Conservation (phyloP, 2,113 vertebrate genomes). For the Galbula dea region DNA sequence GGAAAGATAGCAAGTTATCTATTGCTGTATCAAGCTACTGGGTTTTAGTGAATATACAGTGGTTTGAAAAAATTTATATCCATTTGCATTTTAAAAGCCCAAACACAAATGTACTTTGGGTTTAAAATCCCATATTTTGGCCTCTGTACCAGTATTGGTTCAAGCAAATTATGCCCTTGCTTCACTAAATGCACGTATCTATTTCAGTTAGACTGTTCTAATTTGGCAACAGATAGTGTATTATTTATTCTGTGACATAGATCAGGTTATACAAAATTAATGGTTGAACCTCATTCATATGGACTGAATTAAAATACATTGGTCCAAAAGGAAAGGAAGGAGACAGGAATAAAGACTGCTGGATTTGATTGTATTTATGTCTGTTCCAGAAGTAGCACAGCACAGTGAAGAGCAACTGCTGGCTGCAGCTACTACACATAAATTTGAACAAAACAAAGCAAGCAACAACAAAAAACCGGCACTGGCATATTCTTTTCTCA, state of each 20-base stretch:
- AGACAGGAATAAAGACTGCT: conserved; percentile 22
- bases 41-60: conserved; percentile 49
- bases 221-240: conserved; percentile 64
- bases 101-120: conserved; percentile 63
- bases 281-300: conserved; percentile 70
- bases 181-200: conserved; percentile 68
- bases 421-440: conserved; percentile 50
- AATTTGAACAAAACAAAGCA: conserved; percentile 33
- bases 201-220: conserved; percentile 69
- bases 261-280: conserved; percentile 76
- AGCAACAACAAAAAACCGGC: neutral
- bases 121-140: conserved; percentile 68
- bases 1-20: neutral
- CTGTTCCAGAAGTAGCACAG: conserved; percentile 58
- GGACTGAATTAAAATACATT: conserved; percentile 67
- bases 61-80: conserved; percentile 43
- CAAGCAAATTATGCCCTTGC: conserved; percentile 70
- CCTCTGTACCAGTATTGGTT: conserved; percentile 64
- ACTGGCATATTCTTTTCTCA: neutral
- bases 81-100: conserved; percentile 65
- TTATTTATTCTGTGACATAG: conserved; percentile 65
- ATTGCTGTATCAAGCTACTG: conserved; percentile 33
- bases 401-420: conserved; percentile 49
- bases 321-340: conserved; percentile 34
- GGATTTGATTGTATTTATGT: conserved; percentile 69